Conservation (phyloP, 2,113 vertebrate species). For the Lagopus muta region DNA sequence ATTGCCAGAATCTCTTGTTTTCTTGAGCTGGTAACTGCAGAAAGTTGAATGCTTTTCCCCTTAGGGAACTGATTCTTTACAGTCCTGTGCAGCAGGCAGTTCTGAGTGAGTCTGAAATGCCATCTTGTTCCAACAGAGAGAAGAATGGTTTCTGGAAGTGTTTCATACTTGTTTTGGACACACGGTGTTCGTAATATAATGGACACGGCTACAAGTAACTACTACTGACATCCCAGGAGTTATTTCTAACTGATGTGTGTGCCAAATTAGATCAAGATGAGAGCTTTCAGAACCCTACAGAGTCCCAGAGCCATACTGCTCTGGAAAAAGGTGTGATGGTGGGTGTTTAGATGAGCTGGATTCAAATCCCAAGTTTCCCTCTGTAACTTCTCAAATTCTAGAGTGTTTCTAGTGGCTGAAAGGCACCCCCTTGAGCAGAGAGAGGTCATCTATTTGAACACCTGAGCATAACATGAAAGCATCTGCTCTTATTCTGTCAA, state of each 20-base stretch:
- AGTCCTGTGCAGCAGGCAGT: not conserved
- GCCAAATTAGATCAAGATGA: not conserved
- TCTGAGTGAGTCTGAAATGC: not conserved
- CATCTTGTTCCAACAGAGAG: not conserved
- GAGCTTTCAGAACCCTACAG: not conserved
- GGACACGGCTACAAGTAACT: not conserved
- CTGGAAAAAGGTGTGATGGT: not conserved
- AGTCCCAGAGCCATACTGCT: not conserved
- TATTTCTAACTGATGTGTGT: not conserved
- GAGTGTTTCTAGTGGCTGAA: not conserved
- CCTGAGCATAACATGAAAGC: not conserved
- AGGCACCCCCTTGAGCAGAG: not conserved
- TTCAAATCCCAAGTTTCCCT: not conserved
- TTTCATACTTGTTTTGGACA: not conserved
- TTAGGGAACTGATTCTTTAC: not conserved
- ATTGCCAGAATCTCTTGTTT: not conserved
- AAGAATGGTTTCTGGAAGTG: not conserved
- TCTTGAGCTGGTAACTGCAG: not conserved
- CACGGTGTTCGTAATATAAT: not conserved
- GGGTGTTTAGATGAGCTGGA: not conserved
- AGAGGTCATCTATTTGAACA: not conserved
- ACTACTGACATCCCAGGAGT: not conserved
- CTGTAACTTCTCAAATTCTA: not conserved
- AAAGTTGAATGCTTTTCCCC: not conserved
- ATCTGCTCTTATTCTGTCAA: not conserved